Evolutionary conservation across 2,888 invertebrate genomes (phyloP), one percentile per base, ranked within the genome.

Genomic region (Eilema depressum): DNA sequence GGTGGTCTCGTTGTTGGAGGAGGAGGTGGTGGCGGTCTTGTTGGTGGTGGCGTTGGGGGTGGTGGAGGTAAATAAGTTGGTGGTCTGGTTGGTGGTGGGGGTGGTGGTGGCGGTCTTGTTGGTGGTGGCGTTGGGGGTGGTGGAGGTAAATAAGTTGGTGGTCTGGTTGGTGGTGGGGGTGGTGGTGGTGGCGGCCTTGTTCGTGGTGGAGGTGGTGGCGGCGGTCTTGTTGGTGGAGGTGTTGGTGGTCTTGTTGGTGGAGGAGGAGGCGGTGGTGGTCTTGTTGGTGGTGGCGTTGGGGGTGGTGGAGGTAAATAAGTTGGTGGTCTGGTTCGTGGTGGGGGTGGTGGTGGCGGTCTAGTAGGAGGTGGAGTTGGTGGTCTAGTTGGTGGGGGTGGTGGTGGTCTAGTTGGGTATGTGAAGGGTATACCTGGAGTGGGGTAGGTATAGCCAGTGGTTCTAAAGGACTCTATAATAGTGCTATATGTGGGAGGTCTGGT

Each of bases 401-500:
- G 75, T 8, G 66, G 69, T 47, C 72, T 74, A 4, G 83, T 75
- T 26, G 82, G 80, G 2, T 67, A 71, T 26, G 68, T 70, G 66
- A 79, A 70, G 63, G 82, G 72, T 59, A 77, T 53, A 65, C 28
- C 66, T 66, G 71, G 71, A 2, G 71, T 71, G 5, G 71, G 81
- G 66, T 81, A 81, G 8, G 73, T 75, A 68, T 81, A 82, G 0
- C 81, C 79, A 2, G 78, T 80, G 0, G 80, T 80, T 69, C 75
- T 76, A 64, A 76, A 74, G 60, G 74, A 69, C 17, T 80, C 75
- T 20, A 76, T 33, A 10, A 76, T 73, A 2, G 81, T 80, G 5
- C 81, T 77, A 23, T 79, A 80, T 11, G 79, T 76, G 10, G 83
- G 81, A 11, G 81, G 76, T 0, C 81, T 83, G 1, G 77, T 70